Base-by-base conservation (phyloP, 2,888 invertebrate genomes). In the Eupithecia tripunctaria region DNA sequence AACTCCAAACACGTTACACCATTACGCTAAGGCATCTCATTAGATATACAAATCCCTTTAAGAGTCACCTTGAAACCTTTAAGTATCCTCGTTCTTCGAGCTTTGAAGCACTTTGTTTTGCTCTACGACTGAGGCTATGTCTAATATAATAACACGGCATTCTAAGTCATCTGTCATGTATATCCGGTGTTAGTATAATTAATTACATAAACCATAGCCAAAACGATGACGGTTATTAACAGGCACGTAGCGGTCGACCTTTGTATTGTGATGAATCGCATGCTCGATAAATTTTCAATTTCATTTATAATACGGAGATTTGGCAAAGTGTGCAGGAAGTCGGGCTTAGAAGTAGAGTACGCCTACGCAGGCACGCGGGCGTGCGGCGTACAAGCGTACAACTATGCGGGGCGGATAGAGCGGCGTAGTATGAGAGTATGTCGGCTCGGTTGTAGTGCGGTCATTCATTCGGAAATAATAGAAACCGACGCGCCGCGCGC, bases 401-500 rank as follows among this genome's bases (percentile, higher is more conserved):
- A 66, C 25, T 71, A 56, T 71, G 68, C 36, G 66, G 27, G 43
- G 7, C n/a, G 43, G 43, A n/a, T 8, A 43, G 6, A 29, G 67
- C 70, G 63, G 68, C 62, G 68, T 73, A 67, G 67, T 65, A 41
- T 68, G 64, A 10, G n/a, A 51, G 51, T 51, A 51, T 51, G 21
- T 8, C 27, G 15, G 60, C 10, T 36, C 67, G 70, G 75, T 76
- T 75, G 78, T 81, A 82, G 82, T 81, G 82, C 77, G 82, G 83
- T 85, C 89, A 89, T 89, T 91, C 88, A 89, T 86, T 87, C 89
- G 81, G 88, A 88, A 90, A 90, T 89, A 89, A 87, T 85, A 80
- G 78, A 79, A 80, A 71, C 78, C 21, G 21, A 51, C 21, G 56
- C 75, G 74, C 73, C 75, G 71, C 68, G 64, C 71, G 66, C 73